A percentile compares a stretch with the other conserved stretches of the same genome.
Conservation (phyloP, 2,888 invertebrate species). For the Drosophila suboccidentalis region DNA sequence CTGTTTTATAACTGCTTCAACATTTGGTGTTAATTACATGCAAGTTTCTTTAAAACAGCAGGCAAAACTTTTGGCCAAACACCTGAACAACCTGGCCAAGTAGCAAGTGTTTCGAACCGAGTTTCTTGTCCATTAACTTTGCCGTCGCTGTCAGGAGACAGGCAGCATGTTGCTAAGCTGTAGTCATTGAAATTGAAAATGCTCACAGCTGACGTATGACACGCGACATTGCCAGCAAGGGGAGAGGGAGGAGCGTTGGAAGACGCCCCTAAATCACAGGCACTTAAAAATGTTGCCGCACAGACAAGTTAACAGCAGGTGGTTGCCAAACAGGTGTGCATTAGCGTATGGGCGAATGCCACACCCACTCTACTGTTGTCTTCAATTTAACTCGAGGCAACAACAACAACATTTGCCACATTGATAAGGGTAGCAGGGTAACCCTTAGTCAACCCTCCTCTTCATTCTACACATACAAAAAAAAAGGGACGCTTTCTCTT, state of each 20-base stretch:
- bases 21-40: slow-evolving; percentile 78
- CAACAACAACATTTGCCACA: slow-evolving; percentile 29
- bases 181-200: slow-evolving; percentile 80
- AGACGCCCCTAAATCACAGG: slow-evolving; percentile 74
- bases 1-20: slow-evolving; percentile 44
- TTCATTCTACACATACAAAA: background rate
- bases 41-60: slow-evolving; percentile 67
- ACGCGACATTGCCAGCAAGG: slow-evolving; percentile 45
- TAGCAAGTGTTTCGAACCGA: slow-evolving; percentile 11
- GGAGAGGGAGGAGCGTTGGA: background rate
- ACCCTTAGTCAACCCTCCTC: slow-evolving; percentile 5
- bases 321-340: slow-evolving; percentile 69
- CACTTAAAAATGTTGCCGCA: slow-evolving; percentile 75
- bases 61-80: slow-evolving; percentile 56
- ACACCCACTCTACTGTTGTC: slow-evolving; percentile 33
- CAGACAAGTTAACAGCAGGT: slow-evolving; percentile 76
- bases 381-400: slow-evolving; percentile 63
- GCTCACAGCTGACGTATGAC: slow-evolving; percentile 79
- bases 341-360: slow-evolving; percentile 41
- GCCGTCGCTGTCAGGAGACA: slow-evolving; percentile 55
- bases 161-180: slow-evolving; percentile 71
- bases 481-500: slow-evolving; percentile 12
- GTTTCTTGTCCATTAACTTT: slow-evolving; percentile 79
- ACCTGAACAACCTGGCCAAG: slow-evolving; percentile 17
- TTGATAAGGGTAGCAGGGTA: slow-evolving; percentile 68